Conservation (phyloP, 1,140 invertebrate genomes). For the Drosophila nebulosa region DNA sequence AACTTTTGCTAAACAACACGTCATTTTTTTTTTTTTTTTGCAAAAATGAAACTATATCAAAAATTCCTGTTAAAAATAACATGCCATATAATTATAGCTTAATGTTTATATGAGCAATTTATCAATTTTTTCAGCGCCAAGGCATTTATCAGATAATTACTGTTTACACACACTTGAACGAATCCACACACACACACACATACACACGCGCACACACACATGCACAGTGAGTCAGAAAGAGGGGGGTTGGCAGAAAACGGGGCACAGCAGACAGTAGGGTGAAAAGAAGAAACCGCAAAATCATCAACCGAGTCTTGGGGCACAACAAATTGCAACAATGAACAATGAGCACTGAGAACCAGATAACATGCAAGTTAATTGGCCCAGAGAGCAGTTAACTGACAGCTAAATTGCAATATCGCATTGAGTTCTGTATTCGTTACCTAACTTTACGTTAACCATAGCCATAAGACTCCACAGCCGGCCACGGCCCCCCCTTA, state of each 20-base stretch:
- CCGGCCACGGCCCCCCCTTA: too few species aligned
- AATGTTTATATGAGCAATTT: constrained; percentile 75
- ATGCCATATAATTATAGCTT: constrained; percentile 62
- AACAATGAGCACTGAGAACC: constrained; percentile 24
- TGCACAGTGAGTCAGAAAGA: too few species aligned
- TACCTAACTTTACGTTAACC: constrained; percentile 39
- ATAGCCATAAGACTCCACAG: constrained; percentile 3
- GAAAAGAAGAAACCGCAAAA: constrained; percentile 67
- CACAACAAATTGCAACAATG: constrained; percentile 67
- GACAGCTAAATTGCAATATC: constrained; percentile 76
- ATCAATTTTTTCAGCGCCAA: constrained; percentile 73
- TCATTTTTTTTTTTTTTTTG: background rate
- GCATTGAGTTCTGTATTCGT: constrained; percentile 65
- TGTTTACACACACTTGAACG: constrained; percentile 64
- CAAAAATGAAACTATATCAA: background rate
- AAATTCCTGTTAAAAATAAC: background rate
- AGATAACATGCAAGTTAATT: constrained; percentile 57
- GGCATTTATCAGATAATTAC: constrained; percentile 75
- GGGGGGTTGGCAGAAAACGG: too few species aligned
- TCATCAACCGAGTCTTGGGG: constrained; percentile 65
- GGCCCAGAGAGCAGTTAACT: constrained; percentile 73
- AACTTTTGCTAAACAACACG: background rate
- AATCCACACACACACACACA: constrained; percentile 9
- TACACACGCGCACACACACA: constrained; percentile 2
- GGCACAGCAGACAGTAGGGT: background rate